These are phyloP conservation scores for Anhinga rufa DNA, from an alignment of 2,113 vertebrate genomes.

Conservation along the genomic window DNA sequence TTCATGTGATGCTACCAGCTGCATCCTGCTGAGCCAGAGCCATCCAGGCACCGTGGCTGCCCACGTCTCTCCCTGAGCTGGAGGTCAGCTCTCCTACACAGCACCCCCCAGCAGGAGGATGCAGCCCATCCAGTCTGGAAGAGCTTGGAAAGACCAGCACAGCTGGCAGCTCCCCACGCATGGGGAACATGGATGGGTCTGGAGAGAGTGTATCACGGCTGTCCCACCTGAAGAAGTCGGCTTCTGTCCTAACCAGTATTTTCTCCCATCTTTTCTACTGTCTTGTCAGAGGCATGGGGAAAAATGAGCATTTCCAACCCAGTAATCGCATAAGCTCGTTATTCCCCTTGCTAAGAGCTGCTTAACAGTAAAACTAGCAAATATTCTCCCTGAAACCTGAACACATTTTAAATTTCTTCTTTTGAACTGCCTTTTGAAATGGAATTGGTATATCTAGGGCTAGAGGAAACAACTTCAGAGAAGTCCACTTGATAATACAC, in stretches of 20 bases:
- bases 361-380: not conserved
- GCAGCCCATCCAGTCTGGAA: not conserved
- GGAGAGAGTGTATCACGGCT: not conserved
- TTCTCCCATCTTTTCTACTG: not conserved
- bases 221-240: not conserved
- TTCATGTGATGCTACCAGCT: not conserved
- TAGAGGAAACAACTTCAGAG: not conserved
- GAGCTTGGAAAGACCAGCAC: not conserved
- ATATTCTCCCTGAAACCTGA: not conserved
- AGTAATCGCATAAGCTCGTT: not conserved
- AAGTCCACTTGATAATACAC: not conserved
- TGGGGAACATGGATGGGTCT: not conserved
- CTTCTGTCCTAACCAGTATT: not conserved
- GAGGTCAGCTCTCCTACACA: not conserved
- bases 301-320: not conserved
- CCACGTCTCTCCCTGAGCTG: not conserved
- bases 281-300: not conserved
- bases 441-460: not conserved
- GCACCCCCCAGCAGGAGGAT: not conserved
- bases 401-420: not conserved
- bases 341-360: not conserved
- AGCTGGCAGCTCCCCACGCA: rapidly evolving
- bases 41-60: not conserved
- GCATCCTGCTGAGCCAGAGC: not conserved
- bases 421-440: not conserved